Evolutionary conservation across 2,888 invertebrate species (phyloP).

Genomic region (Frankliniella intonsa): DNA sequence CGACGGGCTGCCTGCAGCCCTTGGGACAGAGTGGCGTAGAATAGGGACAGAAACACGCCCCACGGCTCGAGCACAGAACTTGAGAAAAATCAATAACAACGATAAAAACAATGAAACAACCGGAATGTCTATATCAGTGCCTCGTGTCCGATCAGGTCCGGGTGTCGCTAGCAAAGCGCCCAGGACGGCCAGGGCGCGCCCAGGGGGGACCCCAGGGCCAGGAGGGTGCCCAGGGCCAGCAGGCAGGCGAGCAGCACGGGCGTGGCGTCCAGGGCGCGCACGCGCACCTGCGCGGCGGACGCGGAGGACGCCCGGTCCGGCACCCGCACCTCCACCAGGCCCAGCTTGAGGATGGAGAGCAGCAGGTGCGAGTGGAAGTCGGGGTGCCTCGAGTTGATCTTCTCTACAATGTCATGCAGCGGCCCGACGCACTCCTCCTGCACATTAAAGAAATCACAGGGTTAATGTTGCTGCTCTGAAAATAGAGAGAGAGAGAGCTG

Average conservation of each 20-base stretch:
- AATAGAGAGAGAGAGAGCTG: too few relatives aligned
- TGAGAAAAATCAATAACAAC: too few relatives aligned
- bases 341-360: constrained; percentile 87
- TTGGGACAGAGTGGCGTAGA: too few relatives aligned
- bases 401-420: constrained; percentile 72
- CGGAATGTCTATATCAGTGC: too few relatives aligned
- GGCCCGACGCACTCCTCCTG: constrained; percentile 83
- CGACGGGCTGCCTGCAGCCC: too few relatives aligned
- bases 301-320: constrained; percentile 48
- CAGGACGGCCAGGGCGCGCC: background rate
- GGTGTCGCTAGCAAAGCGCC: background rate
- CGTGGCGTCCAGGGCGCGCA: background rate
- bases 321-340: constrained; percentile 82
- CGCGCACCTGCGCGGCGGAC: constrained; percentile 29
- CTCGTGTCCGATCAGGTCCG: too few relatives aligned
- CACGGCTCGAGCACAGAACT: too few relatives aligned
- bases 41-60: too few relatives aligned
- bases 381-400: constrained; percentile 79
- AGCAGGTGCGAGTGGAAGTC: constrained; percentile 81
- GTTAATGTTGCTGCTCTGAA: constrained; percentile 4
- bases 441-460: constrained; percentile 39
- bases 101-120: too few relatives aligned
- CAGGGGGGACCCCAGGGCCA: background rate
- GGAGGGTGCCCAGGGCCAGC: background rate
- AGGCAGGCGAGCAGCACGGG: background rate